Evolutionary conservation across 2,797 vertebrate species (phyloP).

Genomic region (Alcedo quadribrachys): DNA sequence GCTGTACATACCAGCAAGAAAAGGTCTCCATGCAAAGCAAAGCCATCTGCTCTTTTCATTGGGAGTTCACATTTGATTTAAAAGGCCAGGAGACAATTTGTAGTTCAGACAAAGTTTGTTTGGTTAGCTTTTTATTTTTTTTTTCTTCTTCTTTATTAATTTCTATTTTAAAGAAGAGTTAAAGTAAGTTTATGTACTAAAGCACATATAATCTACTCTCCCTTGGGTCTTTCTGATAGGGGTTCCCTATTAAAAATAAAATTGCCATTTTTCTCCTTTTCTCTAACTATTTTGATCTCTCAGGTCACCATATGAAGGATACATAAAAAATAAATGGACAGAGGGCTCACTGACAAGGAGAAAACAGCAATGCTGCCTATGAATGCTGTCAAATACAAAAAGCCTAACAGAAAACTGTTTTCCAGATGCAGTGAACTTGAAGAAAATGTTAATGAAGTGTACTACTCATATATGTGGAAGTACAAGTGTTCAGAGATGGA

Average conservation of each 20-base stretch:
- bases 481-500: neutral
- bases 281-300: neutral
- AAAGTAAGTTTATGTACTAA: neutral
- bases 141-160: neutral
- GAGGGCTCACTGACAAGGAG: neutral
- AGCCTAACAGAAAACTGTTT: neutral
- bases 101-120: neutral
- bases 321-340: accelerated
- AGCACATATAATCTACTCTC: neutral
- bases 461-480: neutral
- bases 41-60: slow-evolving; percentile 21
- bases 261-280: neutral
- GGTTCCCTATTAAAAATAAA: neutral
- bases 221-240: neutral
- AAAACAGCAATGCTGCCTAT: neutral
- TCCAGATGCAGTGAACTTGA: neutral
- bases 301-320: neutral
- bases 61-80: neutral
- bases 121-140: neutral
- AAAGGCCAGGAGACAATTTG: neutral
- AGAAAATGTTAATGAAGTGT: neutral
- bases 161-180: neutral
- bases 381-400: neutral
- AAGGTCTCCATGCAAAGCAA: neutral
- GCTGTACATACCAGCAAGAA: neutral